Percentiles rank a stretch among this genome's conserved stretches.
phyloP scores from a whole-genome alignment of 2,113 vertebrate species.

The Empidonax alnorum region DNA sequence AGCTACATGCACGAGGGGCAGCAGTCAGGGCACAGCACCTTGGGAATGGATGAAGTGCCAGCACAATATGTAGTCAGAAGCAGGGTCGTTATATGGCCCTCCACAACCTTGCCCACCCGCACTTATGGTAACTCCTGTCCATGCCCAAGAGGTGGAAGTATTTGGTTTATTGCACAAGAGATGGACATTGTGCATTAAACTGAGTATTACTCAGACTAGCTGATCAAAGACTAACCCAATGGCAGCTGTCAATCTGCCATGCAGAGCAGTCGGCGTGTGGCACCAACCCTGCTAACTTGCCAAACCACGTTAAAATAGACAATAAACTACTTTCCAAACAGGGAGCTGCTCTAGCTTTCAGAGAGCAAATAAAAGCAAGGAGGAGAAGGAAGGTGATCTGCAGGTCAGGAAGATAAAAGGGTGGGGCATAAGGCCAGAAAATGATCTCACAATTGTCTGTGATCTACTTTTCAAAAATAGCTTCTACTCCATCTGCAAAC shows the following conservation, averaged over 20 bases:
- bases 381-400: not conserved
- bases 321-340: not conserved
- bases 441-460: not conserved
- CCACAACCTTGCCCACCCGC: not conserved
- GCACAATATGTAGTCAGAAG: not conserved
- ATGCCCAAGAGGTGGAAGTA: not conserved
- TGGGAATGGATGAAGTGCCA: not conserved
- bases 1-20: not conserved
- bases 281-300: not conserved
- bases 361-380: not conserved
- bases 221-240: accelerated
- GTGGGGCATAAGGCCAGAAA: not conserved
- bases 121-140: not conserved
- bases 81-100: not conserved
- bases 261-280: accelerated
- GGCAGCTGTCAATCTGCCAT: not conserved
- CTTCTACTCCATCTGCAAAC: not conserved
- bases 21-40: not conserved
- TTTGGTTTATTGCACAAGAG: not conserved
- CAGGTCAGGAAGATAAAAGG: not conserved
- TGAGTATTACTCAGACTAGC: not conserved
- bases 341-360: not conserved
- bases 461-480: not conserved
- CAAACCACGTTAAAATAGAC: not conserved
- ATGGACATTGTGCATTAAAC: not conserved